Evolutionary conservation across 2,888 invertebrate species (phyloP), one percentile per base, ranked within the genome.

Genomic region (Thalpophila matura): DNA sequence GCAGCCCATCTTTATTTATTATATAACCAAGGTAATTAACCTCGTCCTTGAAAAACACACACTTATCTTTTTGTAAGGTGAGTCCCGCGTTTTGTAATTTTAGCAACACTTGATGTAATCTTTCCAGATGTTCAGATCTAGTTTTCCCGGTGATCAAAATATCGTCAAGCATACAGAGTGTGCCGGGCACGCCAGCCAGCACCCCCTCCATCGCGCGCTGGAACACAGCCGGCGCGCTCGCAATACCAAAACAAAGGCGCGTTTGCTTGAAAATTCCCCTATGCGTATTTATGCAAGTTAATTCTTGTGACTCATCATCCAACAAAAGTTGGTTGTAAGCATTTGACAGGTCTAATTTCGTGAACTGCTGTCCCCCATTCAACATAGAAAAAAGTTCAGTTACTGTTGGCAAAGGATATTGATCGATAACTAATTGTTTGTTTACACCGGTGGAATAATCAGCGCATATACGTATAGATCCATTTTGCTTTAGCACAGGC

Each of bases 211-310:
- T 70, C 4, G 42, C 51, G 10, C 57, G 37, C 22, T 58, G 69
- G 31, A 58, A 64, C 9, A 65, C 59, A 3, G 70, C 46, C 1
- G 62, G 57, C 6, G 65, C 69, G 16, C 42, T 43, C 2, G 70
- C 20, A 0, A 74, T 35, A 2, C 70, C 67, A 18, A 67, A 74
- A 10, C 67, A 62, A 27, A 74, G 55, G 1, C 67, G 51, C 0
- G 67, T 72, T 27, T 37, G 64, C 10, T 61, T 63, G 46, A 61
- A 74, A 5, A 74, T 33, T 0, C 74, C 70, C 5, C 58, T 47
- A 16, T 70, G 70, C 1, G 67, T 70, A 54, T 74, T 74, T 3
- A 74, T 65, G n/a, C 65, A 67, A 1, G 67, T 70, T n/a, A 70
- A n/a, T 2, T 24, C 45, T 37, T 74, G 64, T 14, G 60, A 47